phyloP scores from a whole-genome alignment of 2,888 invertebrate genomes.

The Cosmia pyralina region DNA sequence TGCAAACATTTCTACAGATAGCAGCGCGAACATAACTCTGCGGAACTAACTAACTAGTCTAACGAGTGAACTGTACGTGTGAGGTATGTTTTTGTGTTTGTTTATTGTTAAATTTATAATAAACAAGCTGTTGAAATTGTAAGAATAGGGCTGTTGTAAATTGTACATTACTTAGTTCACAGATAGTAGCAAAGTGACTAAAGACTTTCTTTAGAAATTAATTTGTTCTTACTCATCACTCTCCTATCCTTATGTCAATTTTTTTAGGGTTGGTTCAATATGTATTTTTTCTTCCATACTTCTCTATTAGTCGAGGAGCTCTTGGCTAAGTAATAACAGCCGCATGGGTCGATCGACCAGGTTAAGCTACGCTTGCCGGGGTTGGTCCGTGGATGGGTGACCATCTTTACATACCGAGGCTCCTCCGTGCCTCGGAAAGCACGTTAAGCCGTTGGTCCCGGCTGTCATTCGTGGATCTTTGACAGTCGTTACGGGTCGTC shows the following conservation, averaged over 20 bases:
- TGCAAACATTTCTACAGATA: constrained; percentile 80
- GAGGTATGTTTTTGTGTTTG: constrained; percentile 62
- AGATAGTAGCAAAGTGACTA: not conserved
- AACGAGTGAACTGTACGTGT: constrained; percentile 70
- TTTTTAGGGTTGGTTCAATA: not conserved
- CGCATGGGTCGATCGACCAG: no score
- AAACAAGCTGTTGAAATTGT: constrained; percentile 45
- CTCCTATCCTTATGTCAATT: not conserved
- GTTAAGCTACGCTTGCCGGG: no score
- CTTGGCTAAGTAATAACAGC: no score
- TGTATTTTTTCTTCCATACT: no score
- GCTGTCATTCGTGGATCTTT: no score
- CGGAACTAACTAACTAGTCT: constrained; percentile 80
- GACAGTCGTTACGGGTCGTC: no score
- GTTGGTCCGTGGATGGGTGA: no score
- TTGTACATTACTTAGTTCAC: constrained; percentile 26
- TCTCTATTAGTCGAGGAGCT: not conserved
- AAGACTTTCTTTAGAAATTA: not conserved
- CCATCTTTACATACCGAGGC: no score
- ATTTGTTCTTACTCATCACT: not conserved
- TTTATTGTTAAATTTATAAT: constrained; percentile 63
- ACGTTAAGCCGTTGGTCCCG: no score
- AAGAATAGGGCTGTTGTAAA: constrained; percentile 16
- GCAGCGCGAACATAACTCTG: constrained; percentile 82
- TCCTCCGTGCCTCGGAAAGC: no score